These are phyloP conservation scores for Saxidomus purpurata DNA, from an alignment of 1,140 invertebrate species.

Conservation along the genomic window DNA sequence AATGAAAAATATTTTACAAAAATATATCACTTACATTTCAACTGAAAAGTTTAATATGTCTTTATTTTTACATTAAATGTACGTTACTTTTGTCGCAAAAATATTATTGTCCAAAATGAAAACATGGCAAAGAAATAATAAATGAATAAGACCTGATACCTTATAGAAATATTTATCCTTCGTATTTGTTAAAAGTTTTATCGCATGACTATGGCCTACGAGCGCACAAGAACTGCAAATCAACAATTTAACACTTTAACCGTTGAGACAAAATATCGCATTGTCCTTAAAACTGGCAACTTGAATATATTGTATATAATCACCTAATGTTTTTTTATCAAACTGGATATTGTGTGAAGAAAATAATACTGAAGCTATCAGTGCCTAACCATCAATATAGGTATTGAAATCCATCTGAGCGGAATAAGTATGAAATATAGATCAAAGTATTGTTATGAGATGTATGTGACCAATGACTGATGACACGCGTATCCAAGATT, in stretches of 20 bases:
- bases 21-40: background rate
- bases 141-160: background rate
- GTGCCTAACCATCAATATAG: background rate
- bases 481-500: background rate
- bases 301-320: background rate
- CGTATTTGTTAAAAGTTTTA: background rate
- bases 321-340: background rate
- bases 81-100: too few species aligned
- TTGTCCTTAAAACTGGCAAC: conserved; percentile 10
- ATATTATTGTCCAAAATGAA: too few species aligned
- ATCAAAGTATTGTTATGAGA: background rate
- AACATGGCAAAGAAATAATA: too few species aligned
- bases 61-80: background rate
- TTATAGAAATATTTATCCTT: conserved; percentile 15
- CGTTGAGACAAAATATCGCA: background rate
- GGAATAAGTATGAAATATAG: conserved; percentile 7
- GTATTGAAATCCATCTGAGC: conserved; percentile 7
- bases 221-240: background rate
- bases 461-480: background rate
- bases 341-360: conserved; percentile 23
- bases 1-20: background rate
- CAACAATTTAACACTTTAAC: conserved; percentile 36
- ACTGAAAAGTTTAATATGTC: background rate
- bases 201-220: background rate
- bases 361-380: background rate